Conservation (phyloP, 1,140 invertebrate species). For the Druon quercuslanigerum region DNA sequence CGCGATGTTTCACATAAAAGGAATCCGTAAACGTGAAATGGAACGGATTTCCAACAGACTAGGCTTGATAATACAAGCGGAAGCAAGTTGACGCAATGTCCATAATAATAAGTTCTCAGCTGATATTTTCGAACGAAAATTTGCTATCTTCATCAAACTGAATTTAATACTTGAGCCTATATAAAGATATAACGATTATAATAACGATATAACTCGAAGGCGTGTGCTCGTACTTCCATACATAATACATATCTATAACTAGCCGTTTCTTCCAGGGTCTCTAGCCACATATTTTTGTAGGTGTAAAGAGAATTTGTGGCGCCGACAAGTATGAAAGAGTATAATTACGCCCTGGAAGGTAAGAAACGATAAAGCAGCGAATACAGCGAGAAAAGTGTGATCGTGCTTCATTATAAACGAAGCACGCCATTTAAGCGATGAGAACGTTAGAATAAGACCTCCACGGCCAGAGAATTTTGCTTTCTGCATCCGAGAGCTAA, state of each 20-base stretch:
- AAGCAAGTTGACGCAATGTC: conserved; percentile 11
- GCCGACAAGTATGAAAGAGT: conserved; percentile 21
- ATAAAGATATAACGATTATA: not conserved
- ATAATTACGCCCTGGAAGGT: conserved; percentile 13
- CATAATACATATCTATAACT: no score
- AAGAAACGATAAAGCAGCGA: conserved; percentile 17
- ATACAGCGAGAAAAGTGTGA: conserved; percentile 20
- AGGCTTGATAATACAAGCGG: conserved; percentile 10
- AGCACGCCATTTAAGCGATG: conserved; percentile 12
- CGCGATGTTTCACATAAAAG: conserved; percentile 13
- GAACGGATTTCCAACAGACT: conserved; percentile 25
- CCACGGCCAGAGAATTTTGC: not conserved
- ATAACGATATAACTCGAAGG: no score
- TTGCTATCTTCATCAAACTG: not conserved
- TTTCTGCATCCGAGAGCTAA: not conserved
- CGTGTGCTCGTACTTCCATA: no score
- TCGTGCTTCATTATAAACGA: conserved; percentile 23
- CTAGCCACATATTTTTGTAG: not conserved
- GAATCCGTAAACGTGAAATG: conserved; percentile 13
- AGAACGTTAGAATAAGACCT: not conserved
- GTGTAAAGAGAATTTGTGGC: conserved; percentile 23
- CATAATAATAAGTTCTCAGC: not conserved
- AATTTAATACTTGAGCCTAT: not conserved
- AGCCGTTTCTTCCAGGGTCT: not conserved
- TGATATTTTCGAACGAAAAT: not conserved